These are phyloP conservation scores for Agriopis aurantiaria DNA, from an alignment of 2,888 invertebrate species.

Conservation along the genomic window DNA sequence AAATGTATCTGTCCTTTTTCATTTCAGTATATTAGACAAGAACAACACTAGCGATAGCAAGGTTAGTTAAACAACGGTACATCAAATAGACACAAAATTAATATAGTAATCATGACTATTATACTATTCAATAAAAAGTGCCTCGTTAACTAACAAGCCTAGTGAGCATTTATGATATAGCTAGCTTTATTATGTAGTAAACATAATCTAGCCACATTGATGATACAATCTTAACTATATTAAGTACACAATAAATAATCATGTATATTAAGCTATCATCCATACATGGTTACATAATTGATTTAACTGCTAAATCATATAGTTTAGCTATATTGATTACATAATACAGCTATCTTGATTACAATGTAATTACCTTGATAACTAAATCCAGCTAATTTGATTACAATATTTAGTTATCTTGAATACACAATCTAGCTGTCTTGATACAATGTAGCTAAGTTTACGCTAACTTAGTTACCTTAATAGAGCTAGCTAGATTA, in stretches of 20 bases:
- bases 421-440: not conserved
- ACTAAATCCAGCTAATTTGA: not conserved
- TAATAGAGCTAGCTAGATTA: too few species aligned
- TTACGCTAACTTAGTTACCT: too few species aligned
- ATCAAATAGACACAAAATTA: not conserved
- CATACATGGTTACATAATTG: too few species aligned
- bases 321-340: not conserved
- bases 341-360: not conserved
- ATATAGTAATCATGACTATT: not conserved
- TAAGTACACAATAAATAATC: too few species aligned
- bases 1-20: not conserved
- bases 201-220: not conserved
- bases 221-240: not conserved
- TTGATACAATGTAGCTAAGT: not conserved
- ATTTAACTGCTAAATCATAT: too few species aligned
- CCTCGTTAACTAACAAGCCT: not conserved
- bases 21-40: not conserved
- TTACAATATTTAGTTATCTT: not conserved
- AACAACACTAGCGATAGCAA: not conserved
- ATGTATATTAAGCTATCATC: too few species aligned
- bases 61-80: not conserved
- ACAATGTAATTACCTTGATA: not conserved
- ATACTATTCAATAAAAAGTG: constrained; percentile 3
- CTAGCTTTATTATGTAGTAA: not conserved
- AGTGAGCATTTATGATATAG: not conserved